Evolutionary conservation across 2,888 invertebrate species (phyloP), one percentile per base, ranked within the genome.

Genomic region (Folsomia candida): DNA sequence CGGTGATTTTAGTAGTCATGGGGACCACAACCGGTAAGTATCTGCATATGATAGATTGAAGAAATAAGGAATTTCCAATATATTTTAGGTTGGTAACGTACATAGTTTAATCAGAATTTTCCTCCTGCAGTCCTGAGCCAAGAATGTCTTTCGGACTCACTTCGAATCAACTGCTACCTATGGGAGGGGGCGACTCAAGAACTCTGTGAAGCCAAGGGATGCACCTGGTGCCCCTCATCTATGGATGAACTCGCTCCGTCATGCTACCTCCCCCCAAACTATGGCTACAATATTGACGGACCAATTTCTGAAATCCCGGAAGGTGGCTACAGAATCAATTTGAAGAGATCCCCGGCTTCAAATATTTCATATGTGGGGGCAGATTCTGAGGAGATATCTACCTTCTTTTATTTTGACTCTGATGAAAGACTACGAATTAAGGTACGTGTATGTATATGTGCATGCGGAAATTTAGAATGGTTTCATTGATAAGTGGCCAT

Each of bases 361-460:
- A 47, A 47, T 47, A 47, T 47, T 47, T 47, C 47, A 11, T 47
- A 47, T 18, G 47, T 47, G 9, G 47, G 47, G 47, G 47, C 9
- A 28, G 76, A 77, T n/a, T 62, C 69, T n/a, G 59, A 75, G 22
- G 65, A 51, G 2, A 28, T 78, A 2, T 71, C 70, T 63, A 51
- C 71, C 2, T 70, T 71, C 6, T 75, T 73, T n/a, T 70, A 71
- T 14, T 73, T 73, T 57, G 70, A 78, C 51, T 75, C 77, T 0
- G 67, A 78, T 51, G 68, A 73, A n/a, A 69, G 77, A 0, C 70
- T 79, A n/a, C 70, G 75, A 26, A 69, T 79, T 22, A 76, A 73
- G 60, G 77, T 77, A 24, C 57, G 51, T n/a, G n/a, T n/a, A n/a
- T n/a, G n/a, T n/a, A n/a, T n/a, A n/a, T n/a, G n/a, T n/a, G n/a